These are phyloP conservation scores for Rhamphomyia laevipes DNA, from an alignment of 2,888 invertebrate genomes.

Conservation along the genomic window DNA sequence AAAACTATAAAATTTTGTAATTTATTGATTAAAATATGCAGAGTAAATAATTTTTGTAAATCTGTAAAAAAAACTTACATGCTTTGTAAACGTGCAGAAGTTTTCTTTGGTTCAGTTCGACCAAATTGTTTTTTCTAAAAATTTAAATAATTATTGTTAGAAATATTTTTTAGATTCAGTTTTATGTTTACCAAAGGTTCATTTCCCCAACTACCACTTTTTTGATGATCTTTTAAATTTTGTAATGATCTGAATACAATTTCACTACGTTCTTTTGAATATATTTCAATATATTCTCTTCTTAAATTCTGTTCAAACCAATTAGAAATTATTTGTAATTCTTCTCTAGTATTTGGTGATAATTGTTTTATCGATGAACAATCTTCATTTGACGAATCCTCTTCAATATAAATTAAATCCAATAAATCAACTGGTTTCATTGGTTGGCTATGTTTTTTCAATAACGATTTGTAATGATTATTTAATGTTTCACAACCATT, in stretches of 20 bases:
- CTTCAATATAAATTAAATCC: slow-evolving; percentile 77
- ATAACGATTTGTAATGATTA: slow-evolving; percentile 74
- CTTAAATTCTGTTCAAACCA: slow-evolving; percentile 74
- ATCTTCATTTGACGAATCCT: slow-evolving; percentile 53
- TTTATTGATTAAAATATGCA: not conserved
- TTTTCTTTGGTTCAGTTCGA: slow-evolving; percentile 63
- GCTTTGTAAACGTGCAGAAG: slow-evolving; percentile 72
- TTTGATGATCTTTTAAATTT: slow-evolving; percentile 67
- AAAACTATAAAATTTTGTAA: slow-evolving; percentile 39
- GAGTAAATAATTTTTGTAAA: not conserved
- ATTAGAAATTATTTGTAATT: slow-evolving; percentile 65
- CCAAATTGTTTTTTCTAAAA: slow-evolving; percentile 40
- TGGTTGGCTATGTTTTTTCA: slow-evolving; percentile 77
- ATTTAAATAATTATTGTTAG: not conserved
- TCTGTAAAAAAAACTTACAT: slow-evolving; percentile 49
- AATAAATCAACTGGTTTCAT: slow-evolving; percentile 77
- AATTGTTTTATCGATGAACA: slow-evolving; percentile 53
- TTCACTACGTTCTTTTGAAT: slow-evolving; percentile 61
- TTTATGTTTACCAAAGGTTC: slow-evolving; percentile 51
- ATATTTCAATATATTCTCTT: slow-evolving; percentile 62
- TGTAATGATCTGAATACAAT: slow-evolving; percentile 64
- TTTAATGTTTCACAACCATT: slow-evolving; percentile 77
- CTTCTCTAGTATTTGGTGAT: slow-evolving; percentile 54
- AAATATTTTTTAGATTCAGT: slow-evolving; percentile 14
- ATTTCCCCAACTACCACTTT: slow-evolving; percentile 63